A percentile compares a stretch with the other conserved stretches of the same genome.
These are phyloP conservation scores for Bombus confusus DNA, from an alignment of 1,140 invertebrate species.

Conservation along the genomic window DNA sequence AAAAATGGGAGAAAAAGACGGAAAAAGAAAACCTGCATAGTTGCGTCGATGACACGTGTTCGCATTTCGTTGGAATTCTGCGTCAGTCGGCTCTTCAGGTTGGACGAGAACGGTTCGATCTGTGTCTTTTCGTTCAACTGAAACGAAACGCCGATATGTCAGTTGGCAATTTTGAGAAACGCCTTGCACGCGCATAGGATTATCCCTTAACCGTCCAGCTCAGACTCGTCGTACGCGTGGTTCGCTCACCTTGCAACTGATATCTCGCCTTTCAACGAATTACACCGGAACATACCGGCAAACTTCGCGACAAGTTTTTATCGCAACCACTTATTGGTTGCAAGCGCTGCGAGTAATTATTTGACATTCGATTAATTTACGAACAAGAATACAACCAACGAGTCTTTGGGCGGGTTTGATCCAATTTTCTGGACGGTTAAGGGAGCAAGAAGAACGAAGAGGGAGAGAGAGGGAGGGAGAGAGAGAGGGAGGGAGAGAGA, in stretches of 20 bases:
- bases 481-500: not conserved
- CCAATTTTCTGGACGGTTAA: not conserved
- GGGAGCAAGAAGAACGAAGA: not conserved
- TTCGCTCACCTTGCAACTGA: too few species aligned
- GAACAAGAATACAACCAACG: too few species aligned
- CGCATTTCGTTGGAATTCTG: conserved; percentile 31
- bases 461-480: not conserved
- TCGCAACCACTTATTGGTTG: too few species aligned
- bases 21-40: conserved; percentile 61
- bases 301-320: too few species aligned
- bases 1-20: not conserved
- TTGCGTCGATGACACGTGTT: conserved; percentile 45
- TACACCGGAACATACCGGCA: too few species aligned
- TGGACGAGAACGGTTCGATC: conserved; percentile 63
- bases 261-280: too few species aligned
- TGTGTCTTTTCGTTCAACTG: conserved; percentile 63
- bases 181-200: too few species aligned
- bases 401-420: too few species aligned
- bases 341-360: too few species aligned
- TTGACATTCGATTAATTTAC: too few species aligned
- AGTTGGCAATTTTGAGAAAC: not conserved
- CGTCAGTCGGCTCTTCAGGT: conserved; percentile 57
- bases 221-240: too few species aligned
- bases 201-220: not conserved
- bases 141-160: conserved; percentile 37